These are phyloP conservation scores for Aphrophora alni DNA, from an alignment of 2,888 invertebrate genomes.

Conservation along the genomic window DNA sequence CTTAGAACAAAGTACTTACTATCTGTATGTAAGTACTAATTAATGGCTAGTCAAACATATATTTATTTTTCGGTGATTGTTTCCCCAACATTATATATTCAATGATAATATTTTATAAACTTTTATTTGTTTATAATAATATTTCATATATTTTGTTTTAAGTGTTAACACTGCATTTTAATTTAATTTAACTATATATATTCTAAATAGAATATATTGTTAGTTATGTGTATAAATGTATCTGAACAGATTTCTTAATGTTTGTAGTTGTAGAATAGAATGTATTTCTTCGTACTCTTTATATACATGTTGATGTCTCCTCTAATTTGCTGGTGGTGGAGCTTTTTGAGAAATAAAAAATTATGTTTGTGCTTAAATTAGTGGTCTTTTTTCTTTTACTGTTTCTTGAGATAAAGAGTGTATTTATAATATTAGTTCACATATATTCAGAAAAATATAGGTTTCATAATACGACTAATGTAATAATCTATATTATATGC, in stretches of 20 bases:
- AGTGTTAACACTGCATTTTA: background rate
- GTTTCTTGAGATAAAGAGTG: background rate
- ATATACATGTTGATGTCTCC: background rate
- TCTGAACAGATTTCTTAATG: background rate
- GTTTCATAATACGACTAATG: too few relatives aligned
- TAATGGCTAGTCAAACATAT: too few relatives aligned
- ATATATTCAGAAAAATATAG: too few relatives aligned
- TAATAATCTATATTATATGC: too few relatives aligned
- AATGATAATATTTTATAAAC: background rate
- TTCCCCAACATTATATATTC: background rate
- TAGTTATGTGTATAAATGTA: background rate
- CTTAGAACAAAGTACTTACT: too few relatives aligned
- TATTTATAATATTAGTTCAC: background rate
- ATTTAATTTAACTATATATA: background rate
- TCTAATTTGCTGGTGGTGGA: background rate
- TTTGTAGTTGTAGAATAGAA: background rate
- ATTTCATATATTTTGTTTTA: background rate
- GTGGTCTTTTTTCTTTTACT: background rate
- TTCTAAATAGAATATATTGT: background rate
- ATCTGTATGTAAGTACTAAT: too few relatives aligned
- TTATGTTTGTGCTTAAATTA: background rate
- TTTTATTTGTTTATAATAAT: background rate
- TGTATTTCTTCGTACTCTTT: background rate
- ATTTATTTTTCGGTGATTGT: background rate
- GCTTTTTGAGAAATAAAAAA: conserved; percentile 2